Percentiles rank a stretch among this genome's conserved stretches.
phyloP scores from a whole-genome alignment of 2,113 vertebrate species.

The Ondatra zibethicus region DNA sequence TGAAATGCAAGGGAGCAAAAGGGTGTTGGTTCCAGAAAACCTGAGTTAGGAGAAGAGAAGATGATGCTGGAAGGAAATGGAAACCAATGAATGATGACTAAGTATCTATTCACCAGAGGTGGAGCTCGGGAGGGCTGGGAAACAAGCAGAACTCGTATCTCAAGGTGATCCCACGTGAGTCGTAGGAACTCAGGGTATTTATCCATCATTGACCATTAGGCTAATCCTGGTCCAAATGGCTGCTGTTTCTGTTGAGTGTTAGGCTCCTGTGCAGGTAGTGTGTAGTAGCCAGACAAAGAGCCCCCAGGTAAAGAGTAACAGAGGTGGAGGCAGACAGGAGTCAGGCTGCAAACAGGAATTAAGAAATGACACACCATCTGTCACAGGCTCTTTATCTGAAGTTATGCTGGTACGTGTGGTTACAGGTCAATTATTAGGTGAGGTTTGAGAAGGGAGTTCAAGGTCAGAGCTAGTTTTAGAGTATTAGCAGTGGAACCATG shows the following conservation, averaged over 20 bases:
- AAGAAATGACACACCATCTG: not conserved
- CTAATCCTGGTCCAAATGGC: not conserved
- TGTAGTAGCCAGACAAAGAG: not conserved
- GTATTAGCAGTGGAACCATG: not conserved
- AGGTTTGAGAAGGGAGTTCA: not conserved
- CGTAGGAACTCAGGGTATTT: not conserved
- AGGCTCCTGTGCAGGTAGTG: not conserved
- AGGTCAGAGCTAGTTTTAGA: not conserved
- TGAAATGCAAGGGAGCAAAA: not conserved
- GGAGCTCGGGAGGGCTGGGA: not conserved
- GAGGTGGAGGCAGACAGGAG: fast-evolving
- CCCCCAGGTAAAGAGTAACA: not conserved
- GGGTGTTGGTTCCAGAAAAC: not conserved
- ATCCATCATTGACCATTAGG: not conserved
- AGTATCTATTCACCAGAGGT: fast-evolving
- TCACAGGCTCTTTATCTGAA: not conserved
- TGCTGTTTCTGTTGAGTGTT: not conserved
- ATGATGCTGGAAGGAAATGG: not conserved
- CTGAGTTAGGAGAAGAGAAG: too few species aligned
- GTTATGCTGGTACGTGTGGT: fast-evolving
- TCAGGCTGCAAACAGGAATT: not conserved
- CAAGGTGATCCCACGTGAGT: fast-evolving
- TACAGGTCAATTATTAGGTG: too few species aligned
- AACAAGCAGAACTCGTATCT: not conserved
- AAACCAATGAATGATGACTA: not conserved